phyloP scores from a whole-genome alignment of 1,140 invertebrate species.

The Rhyacophila brunnea region DNA sequence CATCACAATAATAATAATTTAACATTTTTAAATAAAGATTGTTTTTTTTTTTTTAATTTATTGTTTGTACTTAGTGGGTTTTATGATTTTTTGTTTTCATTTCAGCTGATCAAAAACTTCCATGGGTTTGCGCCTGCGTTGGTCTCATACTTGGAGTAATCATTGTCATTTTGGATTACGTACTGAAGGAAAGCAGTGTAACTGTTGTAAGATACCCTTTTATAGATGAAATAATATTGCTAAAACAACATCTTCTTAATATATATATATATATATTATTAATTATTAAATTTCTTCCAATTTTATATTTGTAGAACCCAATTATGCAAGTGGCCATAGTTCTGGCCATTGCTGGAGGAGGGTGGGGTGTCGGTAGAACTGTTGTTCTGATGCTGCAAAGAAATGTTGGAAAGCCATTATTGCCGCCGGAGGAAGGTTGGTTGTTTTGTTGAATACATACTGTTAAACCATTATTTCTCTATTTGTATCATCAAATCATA shows the following conservation, averaged over 20 bases:
- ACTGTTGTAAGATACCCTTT: no score
- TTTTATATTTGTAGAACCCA: conserved; percentile 27
- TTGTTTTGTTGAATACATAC: background rate
- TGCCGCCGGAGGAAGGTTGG: conserved; percentile 13
- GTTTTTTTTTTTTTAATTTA: no score
- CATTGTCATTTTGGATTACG: conserved; percentile 68
- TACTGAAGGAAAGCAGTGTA: background rate
- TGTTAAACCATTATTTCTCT: no score
- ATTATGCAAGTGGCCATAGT: conserved; percentile 28
- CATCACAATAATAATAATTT: no score
- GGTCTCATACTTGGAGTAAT: conserved; percentile 71
- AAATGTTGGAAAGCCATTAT: conserved; percentile 7
- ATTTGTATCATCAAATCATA: no score
- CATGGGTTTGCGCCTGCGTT: conserved; percentile 72
- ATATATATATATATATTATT: no score
- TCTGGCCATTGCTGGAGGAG: conserved; percentile 9
- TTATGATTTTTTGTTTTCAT: conserved; percentile 31
- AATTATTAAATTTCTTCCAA: no score
- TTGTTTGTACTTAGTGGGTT: no score
- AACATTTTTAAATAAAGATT: no score
- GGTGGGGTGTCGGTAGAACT: conserved; percentile 10
- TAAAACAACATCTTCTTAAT: no score
- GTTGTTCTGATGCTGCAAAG: background rate
- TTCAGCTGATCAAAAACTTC: conserved; percentile 69
- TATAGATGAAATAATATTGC: no score